These are phyloP conservation scores for Heliopora coerulea DNA, from an alignment of 92 coral and sea anemone genomes.

Conservation along the genomic window DNA sequence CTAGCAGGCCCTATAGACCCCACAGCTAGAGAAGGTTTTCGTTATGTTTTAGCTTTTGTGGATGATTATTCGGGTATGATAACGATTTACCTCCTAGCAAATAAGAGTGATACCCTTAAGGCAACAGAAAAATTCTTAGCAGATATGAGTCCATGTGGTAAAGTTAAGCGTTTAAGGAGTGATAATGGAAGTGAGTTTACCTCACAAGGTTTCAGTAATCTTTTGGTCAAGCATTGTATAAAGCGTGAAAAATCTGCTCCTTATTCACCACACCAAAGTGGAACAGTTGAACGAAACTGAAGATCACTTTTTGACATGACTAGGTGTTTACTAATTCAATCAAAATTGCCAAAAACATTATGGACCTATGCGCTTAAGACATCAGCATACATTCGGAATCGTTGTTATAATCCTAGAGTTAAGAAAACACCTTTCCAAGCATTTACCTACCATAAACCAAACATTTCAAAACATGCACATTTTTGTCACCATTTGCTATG, in stretches of 20 bases:
- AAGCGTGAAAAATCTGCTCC: constrained; percentile 37
- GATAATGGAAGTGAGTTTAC: constrained; percentile 41
- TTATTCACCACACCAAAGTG: constrained; percentile 50
- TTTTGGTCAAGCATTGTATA: constrained; percentile 16
- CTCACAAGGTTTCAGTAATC: constrained; percentile 6
- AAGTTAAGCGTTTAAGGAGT: constrained; percentile 25
- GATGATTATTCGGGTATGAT: constrained; percentile 36
- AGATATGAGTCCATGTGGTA: constrained; percentile 34
- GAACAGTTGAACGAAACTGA: constrained; percentile 48
- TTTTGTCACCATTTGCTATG: too few species aligned
- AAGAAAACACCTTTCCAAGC: too few species aligned
- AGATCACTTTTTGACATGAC: constrained; percentile 45
- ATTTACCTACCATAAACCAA: too few species aligned
- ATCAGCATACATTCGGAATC: neutral
- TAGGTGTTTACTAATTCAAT: constrained; percentile 29
- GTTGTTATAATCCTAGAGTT: constrained; percentile 35
- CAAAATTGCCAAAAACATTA: constrained; percentile 5
- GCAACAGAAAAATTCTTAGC: constrained; percentile 21
- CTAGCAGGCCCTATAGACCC: constrained; percentile 41
- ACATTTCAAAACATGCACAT: too few species aligned
- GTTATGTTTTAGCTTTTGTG: constrained; percentile 38
- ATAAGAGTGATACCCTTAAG: constrained; percentile 29
- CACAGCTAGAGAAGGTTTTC: constrained; percentile 22
- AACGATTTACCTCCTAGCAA: constrained; percentile 29
- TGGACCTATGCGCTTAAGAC: constrained; percentile 40